A percentile compares a stretch with the other conserved stretches of the same genome.
These are phyloP conservation scores for Stegodyphus dumicola DNA, from an alignment of 1,140 invertebrate genomes.

Conservation along the genomic window DNA sequence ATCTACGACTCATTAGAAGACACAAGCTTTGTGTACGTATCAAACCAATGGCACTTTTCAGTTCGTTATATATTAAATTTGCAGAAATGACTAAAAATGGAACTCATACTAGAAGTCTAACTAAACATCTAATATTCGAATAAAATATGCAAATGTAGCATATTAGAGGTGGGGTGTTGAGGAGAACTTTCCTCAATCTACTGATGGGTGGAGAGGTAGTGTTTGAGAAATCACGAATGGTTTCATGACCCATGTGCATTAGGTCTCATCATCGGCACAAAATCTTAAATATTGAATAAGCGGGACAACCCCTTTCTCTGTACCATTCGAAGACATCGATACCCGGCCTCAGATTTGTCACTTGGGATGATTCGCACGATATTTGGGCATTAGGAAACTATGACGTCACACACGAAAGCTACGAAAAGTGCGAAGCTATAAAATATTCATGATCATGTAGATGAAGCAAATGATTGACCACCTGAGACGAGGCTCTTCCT, in stretches of 20 bases:
- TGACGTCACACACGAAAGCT: constrained; percentile 29
- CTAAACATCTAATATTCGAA: background rate
- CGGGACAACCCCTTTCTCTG: background rate
- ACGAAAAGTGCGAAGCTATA: constrained; percentile 22
- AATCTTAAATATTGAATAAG: constrained; percentile 48
- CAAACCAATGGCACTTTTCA: no score
- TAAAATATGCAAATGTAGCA: constrained; percentile 18
- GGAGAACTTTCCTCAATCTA: no score
- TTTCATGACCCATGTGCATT: constrained; percentile 42
- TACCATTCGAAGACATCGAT: constrained; percentile 11
- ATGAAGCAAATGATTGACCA: constrained; percentile 19
- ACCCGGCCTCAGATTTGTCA: constrained; percentile 25
- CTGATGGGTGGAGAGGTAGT: no score
- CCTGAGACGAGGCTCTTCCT: no score
- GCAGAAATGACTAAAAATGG: background rate
- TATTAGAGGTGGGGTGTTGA: no score
- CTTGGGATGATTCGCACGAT: constrained; percentile 26
- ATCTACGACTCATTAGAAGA: no score
- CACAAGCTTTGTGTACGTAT: no score
- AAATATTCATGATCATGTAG: constrained; percentile 42
- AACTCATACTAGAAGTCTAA: background rate
- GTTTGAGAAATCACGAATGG: constrained; percentile 9
- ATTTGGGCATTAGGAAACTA: constrained; percentile 17
- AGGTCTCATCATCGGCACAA: constrained; percentile 6
- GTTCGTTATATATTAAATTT: background rate